These are phyloP conservation scores for Rhadinocentrus ornatus DNA, from an alignment of 2,797 vertebrate genomes.

Conservation along the genomic window DNA sequence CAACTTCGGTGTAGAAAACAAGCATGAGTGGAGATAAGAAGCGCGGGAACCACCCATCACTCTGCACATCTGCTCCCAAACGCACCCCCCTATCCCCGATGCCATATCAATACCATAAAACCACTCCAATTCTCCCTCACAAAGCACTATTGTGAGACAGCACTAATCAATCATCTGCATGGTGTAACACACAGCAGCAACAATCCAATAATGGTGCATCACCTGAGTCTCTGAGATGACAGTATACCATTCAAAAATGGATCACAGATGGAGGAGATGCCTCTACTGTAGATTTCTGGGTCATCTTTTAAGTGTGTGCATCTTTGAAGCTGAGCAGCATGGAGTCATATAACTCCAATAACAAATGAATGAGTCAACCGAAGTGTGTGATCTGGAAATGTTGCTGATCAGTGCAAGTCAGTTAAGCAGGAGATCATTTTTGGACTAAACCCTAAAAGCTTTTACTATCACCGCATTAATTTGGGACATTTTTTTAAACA, in stretches of 20 bases:
- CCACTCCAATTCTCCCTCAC: slow-evolving; percentile 11
- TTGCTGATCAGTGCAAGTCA: slow-evolving; percentile 18
- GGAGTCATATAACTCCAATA: slow-evolving; percentile 29
- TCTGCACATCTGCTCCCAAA: slow-evolving; percentile 2
- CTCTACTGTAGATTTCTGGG: slow-evolving; percentile 64
- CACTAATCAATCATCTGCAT: slow-evolving; percentile 51
- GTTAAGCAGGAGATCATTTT: slow-evolving; percentile 11
- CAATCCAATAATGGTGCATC: slow-evolving; percentile 68
- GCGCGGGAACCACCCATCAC: slow-evolving; percentile 2
- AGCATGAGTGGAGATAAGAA: slow-evolving; percentile 21
- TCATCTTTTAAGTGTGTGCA: slow-evolving; percentile 52
- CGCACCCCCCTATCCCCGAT: neutral
- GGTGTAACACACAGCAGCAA: slow-evolving; percentile 41
- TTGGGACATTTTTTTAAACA: slow-evolving; percentile 2
- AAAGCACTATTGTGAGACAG: slow-evolving; percentile 20
- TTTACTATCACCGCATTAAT: slow-evolving; percentile 11
- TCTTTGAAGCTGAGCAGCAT: slow-evolving; percentile 63
- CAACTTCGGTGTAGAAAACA: slow-evolving; percentile 9
- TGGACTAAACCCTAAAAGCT: neutral
- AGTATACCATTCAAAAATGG: slow-evolving; percentile 59
- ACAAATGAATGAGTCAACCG: slow-evolving; percentile 20
- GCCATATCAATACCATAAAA: slow-evolving; percentile 34
- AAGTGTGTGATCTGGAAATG: slow-evolving; percentile 47
- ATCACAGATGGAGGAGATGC: slow-evolving; percentile 42
- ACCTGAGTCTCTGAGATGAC: slow-evolving; percentile 64